A percentile compares a stretch with the other conserved stretches of the same genome.
These are phyloP conservation scores for Thysanoteuthis rhombus DNA, from an alignment of 2,888 invertebrate species.

Conservation along the genomic window DNA sequence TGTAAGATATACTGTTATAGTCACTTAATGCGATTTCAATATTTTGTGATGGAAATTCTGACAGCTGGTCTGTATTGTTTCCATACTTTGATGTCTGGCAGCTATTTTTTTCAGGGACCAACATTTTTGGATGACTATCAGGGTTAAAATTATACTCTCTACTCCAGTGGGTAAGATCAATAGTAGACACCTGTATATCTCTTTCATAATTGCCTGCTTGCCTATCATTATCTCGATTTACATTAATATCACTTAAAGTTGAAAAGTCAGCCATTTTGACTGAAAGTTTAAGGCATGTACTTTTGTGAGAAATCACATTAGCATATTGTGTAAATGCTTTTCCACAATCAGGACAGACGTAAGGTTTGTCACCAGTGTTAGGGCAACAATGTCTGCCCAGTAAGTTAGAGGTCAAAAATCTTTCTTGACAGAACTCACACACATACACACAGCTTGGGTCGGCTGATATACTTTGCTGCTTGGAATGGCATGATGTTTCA, in stretches of 20 bases:
- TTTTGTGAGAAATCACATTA: too few species aligned
- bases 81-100: neutral
- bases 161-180: neutral
- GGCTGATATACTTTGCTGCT: neutral
- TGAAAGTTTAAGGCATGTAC: too few species aligned
- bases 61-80: neutral
- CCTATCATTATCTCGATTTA: neutral
- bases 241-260: neutral
- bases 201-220: neutral
- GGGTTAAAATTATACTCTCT: neutral
- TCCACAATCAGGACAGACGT: too few species aligned
- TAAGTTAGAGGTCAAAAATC: neutral
- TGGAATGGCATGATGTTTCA: neutral
- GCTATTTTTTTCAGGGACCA: neutral
- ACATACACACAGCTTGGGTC: neutral
- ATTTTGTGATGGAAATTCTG: neutral
- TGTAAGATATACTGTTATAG: neutral
- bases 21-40: neutral
- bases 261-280: too few species aligned
- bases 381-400: neutral
- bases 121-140: neutral
- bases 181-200: neutral
- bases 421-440: neutral
- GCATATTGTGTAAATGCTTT: too few species aligned
- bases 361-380: neutral